Base-by-base conservation (phyloP, 2,797 vertebrate species). In the Hipposideros larvatus region DNA sequence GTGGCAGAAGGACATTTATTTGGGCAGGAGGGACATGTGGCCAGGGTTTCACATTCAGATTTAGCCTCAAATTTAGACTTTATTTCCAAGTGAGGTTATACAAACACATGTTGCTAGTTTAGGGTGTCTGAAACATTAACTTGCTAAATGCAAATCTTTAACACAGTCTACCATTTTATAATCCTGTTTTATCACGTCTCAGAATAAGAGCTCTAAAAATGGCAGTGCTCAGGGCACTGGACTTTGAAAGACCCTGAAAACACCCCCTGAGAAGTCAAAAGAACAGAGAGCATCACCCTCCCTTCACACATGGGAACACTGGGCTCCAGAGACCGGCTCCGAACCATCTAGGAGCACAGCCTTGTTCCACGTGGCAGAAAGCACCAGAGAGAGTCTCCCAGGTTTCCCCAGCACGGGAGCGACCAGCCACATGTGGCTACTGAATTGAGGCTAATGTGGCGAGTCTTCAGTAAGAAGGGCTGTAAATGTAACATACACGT, bases 11-110 rank as follows among this genome's bases (percentile, higher is more conserved):
- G 11, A 37, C 24, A 34, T 74, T 70, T 48, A 46, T 37, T 37
- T 37, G 37, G 75, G 21, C 46, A 68, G 9, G 19, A 75, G 11
- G 43, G 28, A 48, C 21, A 51, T 48, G n/a, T 34, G 46, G 19
- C 43, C 10, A 1, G 48, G 14, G 14, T 37, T 26, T 86, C 68
- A 48, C 31, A 13, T 28, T 61, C 28, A 24, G 31, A 77, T 57
- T 48, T 65, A 79, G n/a, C 48, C 63, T 92, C 41, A 28, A 21
- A 86, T 55, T 51, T 79, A 78, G 73, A 79, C 16, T 93, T 88
- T 65, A n/a, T 55, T 88, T 65, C 51, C 46, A 71, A 73, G 71
- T 70, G 19, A 88, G 48, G 28, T 28, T 18, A 21, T 31, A 66
- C 18, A 91, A 84, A 66, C 14, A 75, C 31, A 74, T 7, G 19